phyloP scores from a whole-genome alignment of 1,140 invertebrate genomes.

The Cotesia glomerata region DNA sequence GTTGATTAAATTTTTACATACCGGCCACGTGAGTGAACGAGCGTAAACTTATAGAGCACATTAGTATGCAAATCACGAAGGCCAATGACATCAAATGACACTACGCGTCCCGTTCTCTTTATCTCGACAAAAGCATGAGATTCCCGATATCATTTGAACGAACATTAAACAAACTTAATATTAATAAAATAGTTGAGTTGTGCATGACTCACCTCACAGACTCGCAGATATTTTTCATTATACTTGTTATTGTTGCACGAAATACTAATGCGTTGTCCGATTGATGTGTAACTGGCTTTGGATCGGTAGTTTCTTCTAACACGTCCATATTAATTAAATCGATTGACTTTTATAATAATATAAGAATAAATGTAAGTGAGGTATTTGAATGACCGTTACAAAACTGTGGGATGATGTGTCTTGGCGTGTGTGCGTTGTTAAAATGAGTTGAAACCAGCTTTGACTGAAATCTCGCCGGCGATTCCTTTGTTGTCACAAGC shows the following conservation, averaged over 20 bases:
- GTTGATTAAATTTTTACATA: not conserved
- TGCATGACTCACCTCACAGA: constrained; percentile 46
- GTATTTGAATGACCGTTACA: too few relatives aligned
- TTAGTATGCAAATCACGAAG: constrained; percentile 46
- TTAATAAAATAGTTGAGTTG: not conserved
- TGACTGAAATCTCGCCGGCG: constrained; percentile 8
- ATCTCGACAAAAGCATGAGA: constrained; percentile 1
- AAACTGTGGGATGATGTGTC: too few relatives aligned
- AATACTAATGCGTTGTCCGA: constrained; percentile 43
- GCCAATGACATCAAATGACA: constrained; percentile 53
- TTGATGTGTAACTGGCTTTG: not conserved
- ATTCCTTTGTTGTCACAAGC: constrained; percentile 27
- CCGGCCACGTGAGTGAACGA: constrained; percentile 37
- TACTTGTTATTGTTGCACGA: constrained; percentile 38
- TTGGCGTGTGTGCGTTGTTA: not conserved
- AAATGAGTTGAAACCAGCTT: not conserved
- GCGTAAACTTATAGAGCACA: constrained; percentile 24
- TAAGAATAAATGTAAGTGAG: not conserved
- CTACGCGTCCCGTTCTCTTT: constrained; percentile 31
- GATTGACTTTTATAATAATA: not conserved
- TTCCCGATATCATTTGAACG: not conserved
- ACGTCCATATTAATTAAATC: too few relatives aligned
- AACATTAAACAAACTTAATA: not conserved
- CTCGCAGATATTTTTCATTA: constrained; percentile 39
- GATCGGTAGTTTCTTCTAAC: not conserved